Evolutionary conservation across 2,113 vertebrate genomes (phyloP), one percentile per base, ranked within the genome.

Genomic region (Chionomys nivalis): DNA sequence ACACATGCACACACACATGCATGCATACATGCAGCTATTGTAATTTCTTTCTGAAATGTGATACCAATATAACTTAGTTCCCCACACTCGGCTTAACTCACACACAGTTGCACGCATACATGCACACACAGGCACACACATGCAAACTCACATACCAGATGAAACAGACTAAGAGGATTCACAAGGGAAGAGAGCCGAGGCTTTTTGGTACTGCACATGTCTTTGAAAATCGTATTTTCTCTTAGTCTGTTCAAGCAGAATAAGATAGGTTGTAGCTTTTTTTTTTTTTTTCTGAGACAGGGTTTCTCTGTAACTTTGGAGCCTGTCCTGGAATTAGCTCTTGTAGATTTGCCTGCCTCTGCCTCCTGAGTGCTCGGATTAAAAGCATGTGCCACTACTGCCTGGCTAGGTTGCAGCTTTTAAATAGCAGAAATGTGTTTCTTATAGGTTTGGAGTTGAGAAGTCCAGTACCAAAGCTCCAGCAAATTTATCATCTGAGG

Each of bases 141-240:
- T 58, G 14, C 42, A 47, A 63, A 68, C 9, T 33, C 61, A 86
- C 39, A 44, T 26, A 47, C 31, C 21, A 24, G 52, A 49, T 2
- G 26, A 24, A 9, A 72, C 36, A 23, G 7, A 39, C 47, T 52
- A 39, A 52, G 8, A 39, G 14, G 24, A 58, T 39, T 49, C 49
- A 55, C n/a, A 52, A 55, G 26, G 24, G 24, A 88, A 58, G 58
- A 28, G 81, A 85, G 9, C 6, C 8, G n/a, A n/a, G 33, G 55
- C 23, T 70, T 7, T 76, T 86, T 93, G 66, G 17, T 36, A 75
- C 8, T 8, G 19, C 8, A 52, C 73, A 81, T 92, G 33, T 91
- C 49, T 96, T 73, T 73, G 70, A 58, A 77, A 95, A 90, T 49
- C 90, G 24, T 42, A 42, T 85, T 26, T 14, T 85, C 33, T 89